A percentile compares a stretch with the other conserved stretches of the same genome.
phyloP scores from a whole-genome alignment of 37 sponge, comb jelly and placozoan genomes.

The Halisarca cf. caerulea region DNA sequence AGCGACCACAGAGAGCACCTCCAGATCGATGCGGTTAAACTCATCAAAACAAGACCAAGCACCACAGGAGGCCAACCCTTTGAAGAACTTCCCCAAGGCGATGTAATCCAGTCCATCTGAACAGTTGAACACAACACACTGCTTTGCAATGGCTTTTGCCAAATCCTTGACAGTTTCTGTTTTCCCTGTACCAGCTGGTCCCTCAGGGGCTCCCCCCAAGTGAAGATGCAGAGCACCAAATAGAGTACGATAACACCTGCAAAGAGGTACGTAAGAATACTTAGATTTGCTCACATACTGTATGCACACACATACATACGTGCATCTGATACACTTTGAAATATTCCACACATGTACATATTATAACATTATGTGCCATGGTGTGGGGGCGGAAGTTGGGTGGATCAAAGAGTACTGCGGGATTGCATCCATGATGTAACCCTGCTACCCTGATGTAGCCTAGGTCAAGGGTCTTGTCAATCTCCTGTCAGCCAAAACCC shows the following conservation, averaged over 20 bases:
- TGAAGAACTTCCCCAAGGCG: conserved; percentile 99
- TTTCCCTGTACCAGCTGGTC: conserved; percentile 99
- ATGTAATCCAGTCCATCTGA: conserved; percentile 99
- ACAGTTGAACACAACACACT: conserved; percentile 99
- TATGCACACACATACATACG: no score
- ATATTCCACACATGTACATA: no score
- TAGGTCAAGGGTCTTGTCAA: no score
- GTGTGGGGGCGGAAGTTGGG: no score
- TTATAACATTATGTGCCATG: no score
- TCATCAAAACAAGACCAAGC: conserved; percentile 99
- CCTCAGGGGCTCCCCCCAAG: conserved; percentile 99
- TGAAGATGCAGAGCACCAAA: conserved; percentile 99
- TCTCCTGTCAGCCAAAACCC: no score
- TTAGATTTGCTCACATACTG: no score
- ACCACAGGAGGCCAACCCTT: conserved; percentile 98
- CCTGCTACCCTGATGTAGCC: no score
- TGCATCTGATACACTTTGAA: no score
- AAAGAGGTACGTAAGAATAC: background rate
- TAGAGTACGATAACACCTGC: conserved; percentile 93
- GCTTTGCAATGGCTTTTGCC: conserved; percentile 99
- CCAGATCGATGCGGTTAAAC: conserved; percentile 98
- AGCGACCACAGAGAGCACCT: conserved; percentile 96
- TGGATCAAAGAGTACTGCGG: no score
- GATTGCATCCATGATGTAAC: no score
- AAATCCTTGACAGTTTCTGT: conserved; percentile 99